Evolutionary conservation across 2,113 vertebrate genomes (phyloP), one percentile per base, ranked within the genome.

Genomic region (Heterotilapia buettikoferi): DNA sequence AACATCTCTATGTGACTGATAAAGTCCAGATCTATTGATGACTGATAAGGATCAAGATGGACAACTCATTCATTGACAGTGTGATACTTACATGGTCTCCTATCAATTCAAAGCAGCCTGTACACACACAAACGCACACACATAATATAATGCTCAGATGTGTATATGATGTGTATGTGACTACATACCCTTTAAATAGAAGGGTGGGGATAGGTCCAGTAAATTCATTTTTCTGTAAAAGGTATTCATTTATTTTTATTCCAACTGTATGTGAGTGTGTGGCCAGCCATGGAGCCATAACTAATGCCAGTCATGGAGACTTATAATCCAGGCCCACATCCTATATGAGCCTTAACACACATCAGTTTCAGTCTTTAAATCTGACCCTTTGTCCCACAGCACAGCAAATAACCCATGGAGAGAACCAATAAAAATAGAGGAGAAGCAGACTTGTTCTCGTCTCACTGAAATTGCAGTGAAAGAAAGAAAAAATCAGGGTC

Each of bases 401-500:
- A 59, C 79, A 86, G 84, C 26, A 43, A 43, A 21, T 9, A 11
- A 50, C 84, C 78, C 84, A 47, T 40, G 40, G 11, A 54, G 21
- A 21, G 21, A 78, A 71, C 88, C 89, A 89, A 93, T 66, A 56
- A 19, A 76, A 84, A 18, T 7, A 1, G 1, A 73, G 57, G 43
- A 13, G n/a, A 71, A 13, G 54, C 43, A 40, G 40, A 92, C 10
- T 57, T 68, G 33, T 29, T 66, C 21, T 6, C 14, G 2, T 90
- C 90, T 86, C 40, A 29, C 40, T 19, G 16, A 76, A 93, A 84
- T 88, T 36, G 9, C 31, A 82, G 61, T 2, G 76, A 87, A 82
- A 82, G 66, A 52, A 59, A 83, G n/a, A 83, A 91, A 92, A 73
- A 92, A 92, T 85, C 80, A 71, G 87, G 83, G 88, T 92, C 88